Base-by-base conservation (phyloP, 2,113 vertebrate species). In the Ptychochromis oligacanthus region DNA sequence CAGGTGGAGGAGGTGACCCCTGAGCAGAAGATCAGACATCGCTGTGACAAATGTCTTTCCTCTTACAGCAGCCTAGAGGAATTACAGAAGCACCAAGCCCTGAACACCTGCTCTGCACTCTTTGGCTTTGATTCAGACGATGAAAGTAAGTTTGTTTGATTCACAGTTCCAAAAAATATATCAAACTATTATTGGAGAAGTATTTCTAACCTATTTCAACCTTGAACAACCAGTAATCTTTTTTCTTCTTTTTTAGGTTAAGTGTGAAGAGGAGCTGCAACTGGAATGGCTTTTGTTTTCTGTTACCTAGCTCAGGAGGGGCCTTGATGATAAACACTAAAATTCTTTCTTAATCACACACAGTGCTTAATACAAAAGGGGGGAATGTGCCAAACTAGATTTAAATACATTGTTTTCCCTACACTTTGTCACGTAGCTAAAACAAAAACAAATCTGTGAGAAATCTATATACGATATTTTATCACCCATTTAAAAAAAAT, bases 81-180 rank as follows among this genome's bases (percentile, higher is more conserved):
- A 88, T 94, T 99, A 85, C 93, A 97, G 94, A 95, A 95, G 92
- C 98, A 99, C 90, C 95, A 96, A 94, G 95, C 96, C 89, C 97
- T 97, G 75, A 98, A 98, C 94, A 98, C 97, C 88, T 99, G 98
- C 97, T 96, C 97, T 77, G 94, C 97, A 38, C 97, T 99, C 82
- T 99, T 99, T 94, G 98, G 97, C 93, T 99, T 99, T 58, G 98
- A 99, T 93, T 99, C 98, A 38, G 98, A 99, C 82, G 98, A 99
- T 93, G 98, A 99, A 96, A 98, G 97, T 98, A 95, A 98, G 97
- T 97, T 3, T 2, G 3, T 17, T 57, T 15, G 5, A n/a, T 11
- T 77, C 28, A 20, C 31, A 36, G 12, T 54, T n/a, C 24, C 15
- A 17, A 49, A 64, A 52, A 36, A 14, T 13, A 1, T 13, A 20